Evolutionary conservation across 2,888 invertebrate species (phyloP).

Genomic region (Ommatoiulus sabulosus): DNA sequence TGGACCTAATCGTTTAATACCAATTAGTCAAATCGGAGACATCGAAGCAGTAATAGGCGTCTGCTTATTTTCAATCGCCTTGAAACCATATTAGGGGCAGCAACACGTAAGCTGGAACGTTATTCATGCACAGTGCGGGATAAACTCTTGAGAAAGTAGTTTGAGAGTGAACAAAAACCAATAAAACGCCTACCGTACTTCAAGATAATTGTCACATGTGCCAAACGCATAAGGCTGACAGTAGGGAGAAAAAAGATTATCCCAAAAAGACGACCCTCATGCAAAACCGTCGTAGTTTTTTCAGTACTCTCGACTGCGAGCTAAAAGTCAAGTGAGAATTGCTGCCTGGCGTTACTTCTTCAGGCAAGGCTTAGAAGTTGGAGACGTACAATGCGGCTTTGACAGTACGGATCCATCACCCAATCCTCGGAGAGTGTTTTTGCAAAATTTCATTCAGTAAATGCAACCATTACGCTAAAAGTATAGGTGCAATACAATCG

Average conservation of each 20-base stretch:
- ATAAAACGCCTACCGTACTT: background rate
- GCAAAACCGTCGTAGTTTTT: background rate
- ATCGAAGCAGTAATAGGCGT: background rate
- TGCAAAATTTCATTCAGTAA: conserved; percentile 36
- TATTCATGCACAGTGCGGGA: background rate
- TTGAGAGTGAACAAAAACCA: background rate
- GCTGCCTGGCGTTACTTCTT: conserved; percentile 7
- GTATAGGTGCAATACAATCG: conserved; percentile 36
- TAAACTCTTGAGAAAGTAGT: conserved; percentile 4
- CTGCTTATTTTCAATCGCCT: background rate
- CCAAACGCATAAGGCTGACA: conserved; percentile 1
- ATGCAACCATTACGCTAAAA: conserved; percentile 38
- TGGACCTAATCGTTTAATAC: background rate
- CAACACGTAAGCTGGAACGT: background rate
- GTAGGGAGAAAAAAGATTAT: background rate
- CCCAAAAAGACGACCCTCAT: background rate
- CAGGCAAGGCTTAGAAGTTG: background rate
- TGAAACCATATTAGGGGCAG: background rate
- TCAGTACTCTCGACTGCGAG: background rate
- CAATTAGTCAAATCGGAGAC: background rate
- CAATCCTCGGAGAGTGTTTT: conserved; percentile 33
- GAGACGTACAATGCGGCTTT: background rate
- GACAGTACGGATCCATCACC: conserved; percentile 43
- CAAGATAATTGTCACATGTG: conserved; percentile 30
- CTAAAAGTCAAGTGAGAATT: conserved; percentile 35